A percentile compares a stretch with the other conserved stretches of the same genome.
Conservation (phyloP, 2,113 vertebrate species). For the Micromys minutus region DNA sequence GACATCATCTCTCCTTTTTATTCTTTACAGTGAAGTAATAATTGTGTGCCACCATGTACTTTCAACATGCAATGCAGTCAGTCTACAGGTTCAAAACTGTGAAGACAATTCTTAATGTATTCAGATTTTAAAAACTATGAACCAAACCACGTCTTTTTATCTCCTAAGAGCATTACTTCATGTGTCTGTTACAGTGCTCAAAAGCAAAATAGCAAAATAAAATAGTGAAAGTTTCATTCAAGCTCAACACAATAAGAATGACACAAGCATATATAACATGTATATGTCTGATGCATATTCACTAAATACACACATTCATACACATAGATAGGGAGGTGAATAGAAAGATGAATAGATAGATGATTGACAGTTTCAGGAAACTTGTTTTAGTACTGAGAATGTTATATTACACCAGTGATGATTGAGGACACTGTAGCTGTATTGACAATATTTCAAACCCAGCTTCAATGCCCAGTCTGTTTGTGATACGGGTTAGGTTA, state of each 20-base stretch:
- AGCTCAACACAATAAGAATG: background rate
- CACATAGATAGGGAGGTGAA: no score
- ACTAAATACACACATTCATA: background rate
- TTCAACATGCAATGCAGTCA: background rate
- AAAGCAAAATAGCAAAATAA: background rate
- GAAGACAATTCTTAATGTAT: background rate
- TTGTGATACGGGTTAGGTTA: background rate
- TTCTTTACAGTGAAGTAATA: background rate
- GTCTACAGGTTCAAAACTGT: background rate
- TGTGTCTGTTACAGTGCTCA: background rate
- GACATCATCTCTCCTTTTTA: background rate
- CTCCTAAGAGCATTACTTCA: background rate
- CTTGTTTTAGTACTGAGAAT: background rate
- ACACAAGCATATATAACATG: rapidly evolving
- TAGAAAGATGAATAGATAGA: background rate
- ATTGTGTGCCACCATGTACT: background rate
- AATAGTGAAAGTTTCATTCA: background rate
- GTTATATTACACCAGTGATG: background rate
- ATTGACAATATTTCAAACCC: background rate
- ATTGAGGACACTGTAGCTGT: background rate
- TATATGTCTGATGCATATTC: background rate
- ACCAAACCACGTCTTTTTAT: background rate
- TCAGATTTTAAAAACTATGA: background rate
- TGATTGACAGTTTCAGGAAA: background rate
- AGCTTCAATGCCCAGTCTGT: background rate